Evolutionary conservation across 2,888 invertebrate species (phyloP).

Genomic region (Noctua fimbriata): DNA sequence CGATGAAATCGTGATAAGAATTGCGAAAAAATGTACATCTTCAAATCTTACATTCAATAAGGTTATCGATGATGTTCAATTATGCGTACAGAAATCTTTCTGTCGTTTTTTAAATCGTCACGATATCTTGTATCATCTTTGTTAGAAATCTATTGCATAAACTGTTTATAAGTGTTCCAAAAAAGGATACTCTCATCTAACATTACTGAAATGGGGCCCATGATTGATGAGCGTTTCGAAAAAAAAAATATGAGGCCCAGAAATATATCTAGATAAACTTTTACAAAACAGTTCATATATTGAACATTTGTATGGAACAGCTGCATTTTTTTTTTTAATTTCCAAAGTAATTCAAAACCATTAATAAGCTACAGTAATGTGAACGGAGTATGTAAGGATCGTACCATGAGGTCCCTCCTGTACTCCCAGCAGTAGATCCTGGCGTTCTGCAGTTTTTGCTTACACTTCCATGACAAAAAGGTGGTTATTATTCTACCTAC

Average conservation of each 20-base stretch:
- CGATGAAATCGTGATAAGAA: constrained; percentile 31
- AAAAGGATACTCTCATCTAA: neutral
- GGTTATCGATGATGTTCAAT: constrained; percentile 48
- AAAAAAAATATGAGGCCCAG: neutral
- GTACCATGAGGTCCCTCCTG: too few relatives aligned
- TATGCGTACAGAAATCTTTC: constrained; percentile 31
- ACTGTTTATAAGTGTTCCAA: neutral
- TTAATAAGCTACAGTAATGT: too few relatives aligned
- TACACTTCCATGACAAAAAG: too few relatives aligned
- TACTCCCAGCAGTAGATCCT: too few relatives aligned
- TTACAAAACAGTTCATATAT: neutral
- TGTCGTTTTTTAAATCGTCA: constrained; percentile 12
- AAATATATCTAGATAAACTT: neutral
- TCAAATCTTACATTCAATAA: constrained; percentile 25
- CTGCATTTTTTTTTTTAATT: too few relatives aligned
- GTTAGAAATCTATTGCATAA: constrained; percentile 14
- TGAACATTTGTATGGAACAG: neutral
- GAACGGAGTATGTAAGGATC: too few relatives aligned
- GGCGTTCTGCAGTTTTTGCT: too few relatives aligned
- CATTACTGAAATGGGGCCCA: neutral
- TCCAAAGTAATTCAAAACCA: too few relatives aligned
- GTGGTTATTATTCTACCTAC: too few relatives aligned
- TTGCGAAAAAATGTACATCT: constrained; percentile 30
- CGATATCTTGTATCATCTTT: constrained; percentile 15
- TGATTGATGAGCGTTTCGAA: neutral